A percentile compares a stretch with the other conserved stretches of the same genome.
These are phyloP conservation scores for Anguilla megastoma DNA, from an alignment of 2,797 vertebrate genomes.

Conservation along the genomic window DNA sequence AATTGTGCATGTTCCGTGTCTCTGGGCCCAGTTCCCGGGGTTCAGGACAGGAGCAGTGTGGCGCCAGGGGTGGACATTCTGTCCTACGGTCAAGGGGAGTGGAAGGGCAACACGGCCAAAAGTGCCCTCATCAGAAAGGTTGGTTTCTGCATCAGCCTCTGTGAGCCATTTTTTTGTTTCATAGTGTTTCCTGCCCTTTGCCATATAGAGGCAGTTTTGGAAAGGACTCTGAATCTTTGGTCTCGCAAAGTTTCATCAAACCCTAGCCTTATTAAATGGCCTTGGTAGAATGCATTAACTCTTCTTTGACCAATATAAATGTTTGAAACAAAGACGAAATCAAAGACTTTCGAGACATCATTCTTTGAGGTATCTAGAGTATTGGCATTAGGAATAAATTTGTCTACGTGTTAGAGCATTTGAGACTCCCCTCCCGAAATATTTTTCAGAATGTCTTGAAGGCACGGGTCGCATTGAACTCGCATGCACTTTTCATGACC, in stretches of 20 bases:
- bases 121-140: constrained; percentile 91
- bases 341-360: background rate
- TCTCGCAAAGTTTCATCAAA: background rate
- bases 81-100: constrained; percentile 89
- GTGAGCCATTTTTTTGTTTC: constrained; percentile 18
- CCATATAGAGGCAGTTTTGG: background rate
- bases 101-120: constrained; percentile 89
- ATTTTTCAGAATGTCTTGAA: background rate
- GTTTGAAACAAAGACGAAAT: background rate
- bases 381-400: background rate
- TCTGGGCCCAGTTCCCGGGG: constrained; percentile 52
- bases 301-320: background rate
- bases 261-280: background rate
- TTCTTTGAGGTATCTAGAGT: background rate
- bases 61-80: constrained; percentile 83
- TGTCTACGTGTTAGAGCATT: background rate
- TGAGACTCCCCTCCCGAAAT: background rate
- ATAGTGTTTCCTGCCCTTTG: background rate
- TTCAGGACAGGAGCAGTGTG: constrained; percentile 76
- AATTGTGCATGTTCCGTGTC: constrained; percentile 8
- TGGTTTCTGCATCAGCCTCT: constrained; percentile 33
- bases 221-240: background rate
- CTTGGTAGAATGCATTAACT: background rate
- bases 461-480: too few species aligned
- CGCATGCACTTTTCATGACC: background rate